A percentile compares a stretch with the other conserved stretches of the same genome.
phyloP scores from a whole-genome alignment of 2,888 invertebrate species.

The Chrysodeixis includens region DNA sequence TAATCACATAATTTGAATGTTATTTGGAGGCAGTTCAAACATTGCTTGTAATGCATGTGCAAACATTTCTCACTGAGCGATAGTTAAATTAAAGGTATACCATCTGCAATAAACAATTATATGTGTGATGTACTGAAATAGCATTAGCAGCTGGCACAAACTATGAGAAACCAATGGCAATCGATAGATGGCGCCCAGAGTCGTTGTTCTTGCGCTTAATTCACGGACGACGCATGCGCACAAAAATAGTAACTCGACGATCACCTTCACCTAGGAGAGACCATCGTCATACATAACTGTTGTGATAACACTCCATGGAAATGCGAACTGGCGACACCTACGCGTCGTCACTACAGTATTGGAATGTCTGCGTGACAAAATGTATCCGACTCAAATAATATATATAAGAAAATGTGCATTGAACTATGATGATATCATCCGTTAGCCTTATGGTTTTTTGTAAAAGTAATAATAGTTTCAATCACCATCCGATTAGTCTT shows the following conservation, averaged over 20 bases:
- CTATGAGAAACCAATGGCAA: conserved; percentile 70
- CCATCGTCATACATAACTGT: conserved; percentile 63
- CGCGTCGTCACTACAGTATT: conserved; percentile 15
- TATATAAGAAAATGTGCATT: neutral
- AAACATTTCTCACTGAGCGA: conserved; percentile 22
- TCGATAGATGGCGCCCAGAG: conserved; percentile 84
- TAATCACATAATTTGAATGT: neutral
- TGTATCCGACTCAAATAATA: neutral
- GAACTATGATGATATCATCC: too few relatives aligned
- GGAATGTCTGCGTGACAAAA: neutral
- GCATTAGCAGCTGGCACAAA: conserved; percentile 79
- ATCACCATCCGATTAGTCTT: too few relatives aligned
- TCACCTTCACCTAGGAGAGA: conserved; percentile 88
- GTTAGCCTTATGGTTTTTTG: too few relatives aligned
- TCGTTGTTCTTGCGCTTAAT: conserved; percentile 64
- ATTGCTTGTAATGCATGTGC: conserved; percentile 12
- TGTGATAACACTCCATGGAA: conserved; percentile 67
- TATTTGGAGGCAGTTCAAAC: neutral
- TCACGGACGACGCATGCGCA: conserved; percentile 79
- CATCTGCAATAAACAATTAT: conserved; percentile 57
- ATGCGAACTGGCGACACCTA: conserved; percentile 56
- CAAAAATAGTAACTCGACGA: conserved; percentile 83
- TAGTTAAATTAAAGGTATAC: conserved; percentile 39
- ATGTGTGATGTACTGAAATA: conserved; percentile 77
- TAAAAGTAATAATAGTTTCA: neutral